phyloP scores from a whole-genome alignment of 2,888 invertebrate species.

The Ornithoptera alexandrae region DNA sequence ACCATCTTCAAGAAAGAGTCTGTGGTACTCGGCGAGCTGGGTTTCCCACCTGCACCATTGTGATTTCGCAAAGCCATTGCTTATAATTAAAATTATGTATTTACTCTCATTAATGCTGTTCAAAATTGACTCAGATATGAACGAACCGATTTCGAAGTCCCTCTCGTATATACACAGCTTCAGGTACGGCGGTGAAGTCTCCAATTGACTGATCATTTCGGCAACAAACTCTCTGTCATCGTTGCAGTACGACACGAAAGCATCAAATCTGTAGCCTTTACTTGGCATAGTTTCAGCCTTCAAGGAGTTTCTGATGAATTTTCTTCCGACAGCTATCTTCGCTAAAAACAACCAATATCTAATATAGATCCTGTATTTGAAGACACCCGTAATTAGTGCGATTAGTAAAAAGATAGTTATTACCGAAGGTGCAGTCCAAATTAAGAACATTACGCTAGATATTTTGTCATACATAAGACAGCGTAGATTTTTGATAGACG shows the following conservation, averaged over 20 bases:
- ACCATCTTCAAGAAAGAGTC: conserved; percentile 80
- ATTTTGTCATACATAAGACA: conserved; percentile 66
- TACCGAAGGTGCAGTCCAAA: conserved; percentile 67
- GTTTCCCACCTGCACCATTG: conserved; percentile 88
- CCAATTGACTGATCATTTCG: conserved; percentile 80
- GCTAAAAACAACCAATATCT: conserved; percentile 79
- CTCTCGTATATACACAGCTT: conserved; percentile 85
- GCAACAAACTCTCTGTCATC: conserved; percentile 82
- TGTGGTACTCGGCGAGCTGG: conserved; percentile 83
- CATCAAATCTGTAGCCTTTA: conserved; percentile 76
- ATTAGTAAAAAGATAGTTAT: conserved; percentile 56
- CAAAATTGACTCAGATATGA: conserved; percentile 83
- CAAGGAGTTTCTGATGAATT: conserved; percentile 50
- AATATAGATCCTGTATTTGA: conserved; percentile 73
- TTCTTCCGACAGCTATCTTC: conserved; percentile 73
- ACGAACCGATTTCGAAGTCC: conserved; percentile 83
- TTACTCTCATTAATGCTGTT: conserved; percentile 82
- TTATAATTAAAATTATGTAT: conserved; percentile 83
- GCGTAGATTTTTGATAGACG: conserved; percentile 60
- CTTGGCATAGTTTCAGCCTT: conserved; percentile 38
- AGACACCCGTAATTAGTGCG: conserved; percentile 48
- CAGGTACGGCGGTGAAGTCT: conserved; percentile 79
- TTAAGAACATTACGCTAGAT: conserved; percentile 58
- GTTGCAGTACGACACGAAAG: conserved; percentile 81
- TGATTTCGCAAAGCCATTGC: conserved; percentile 84